phyloP scores from a whole-genome alignment of 2,797 vertebrate species.

The Sebastiscus tertius region DNA sequence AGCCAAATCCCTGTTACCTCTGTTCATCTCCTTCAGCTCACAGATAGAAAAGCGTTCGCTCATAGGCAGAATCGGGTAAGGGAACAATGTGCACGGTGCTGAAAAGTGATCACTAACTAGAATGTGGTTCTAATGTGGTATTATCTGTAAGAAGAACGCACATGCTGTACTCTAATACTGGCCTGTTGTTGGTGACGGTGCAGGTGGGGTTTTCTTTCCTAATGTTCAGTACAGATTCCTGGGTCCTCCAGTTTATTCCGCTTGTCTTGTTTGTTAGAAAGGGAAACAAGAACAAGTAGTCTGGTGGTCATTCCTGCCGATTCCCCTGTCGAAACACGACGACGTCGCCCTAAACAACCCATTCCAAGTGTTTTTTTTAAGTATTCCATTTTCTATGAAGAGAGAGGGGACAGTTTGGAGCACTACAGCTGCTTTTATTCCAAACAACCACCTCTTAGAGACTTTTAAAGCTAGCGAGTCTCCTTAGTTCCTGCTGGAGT shows the following conservation, averaged over 20 bases:
- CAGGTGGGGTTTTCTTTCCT: neutral
- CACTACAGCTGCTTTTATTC: conserved; percentile 52
- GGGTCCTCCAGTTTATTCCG: conserved; percentile 17
- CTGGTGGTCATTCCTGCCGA: neutral
- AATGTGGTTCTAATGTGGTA: neutral
- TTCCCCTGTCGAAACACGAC: conserved; percentile 22
- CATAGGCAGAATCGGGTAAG: neutral
- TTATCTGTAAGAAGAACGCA: neutral
- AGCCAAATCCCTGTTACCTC: conserved; percentile 30
- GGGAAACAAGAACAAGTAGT: conserved; percentile 35
- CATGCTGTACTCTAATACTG: neutral
- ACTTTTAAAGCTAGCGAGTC: conserved; percentile 36
- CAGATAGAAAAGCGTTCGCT: neutral
- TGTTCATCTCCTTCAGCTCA: conserved; percentile 2
- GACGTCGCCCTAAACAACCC: conserved; percentile 10
- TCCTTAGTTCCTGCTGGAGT: conserved; percentile 48
- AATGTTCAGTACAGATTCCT: neutral
- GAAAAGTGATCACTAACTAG: neutral
- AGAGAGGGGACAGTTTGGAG: conserved; percentile 29
- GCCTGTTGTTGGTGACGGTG: neutral
- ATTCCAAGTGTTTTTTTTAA: conserved; percentile 55
- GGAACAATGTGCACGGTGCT: neutral
- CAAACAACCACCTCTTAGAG: conserved; percentile 28
- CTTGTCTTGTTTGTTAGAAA: conserved; percentile 34
- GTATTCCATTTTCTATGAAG: conserved; percentile 36